Evolutionary conservation across 1,140 invertebrate species (phyloP).

Genomic region (Procambarus clarkii): DNA sequence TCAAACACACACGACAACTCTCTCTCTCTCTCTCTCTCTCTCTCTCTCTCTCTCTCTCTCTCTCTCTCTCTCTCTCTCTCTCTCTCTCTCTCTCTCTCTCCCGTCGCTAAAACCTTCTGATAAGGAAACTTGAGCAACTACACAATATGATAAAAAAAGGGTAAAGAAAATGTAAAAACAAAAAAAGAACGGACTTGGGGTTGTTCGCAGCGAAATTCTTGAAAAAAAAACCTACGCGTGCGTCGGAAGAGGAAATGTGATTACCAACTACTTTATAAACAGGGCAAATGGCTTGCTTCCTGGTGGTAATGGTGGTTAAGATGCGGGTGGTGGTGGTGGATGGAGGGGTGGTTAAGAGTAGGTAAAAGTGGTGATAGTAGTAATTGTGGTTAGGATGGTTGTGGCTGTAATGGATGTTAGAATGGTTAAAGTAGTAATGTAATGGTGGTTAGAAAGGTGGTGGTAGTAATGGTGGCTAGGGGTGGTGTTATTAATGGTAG

Average conservation of each 20-base stretch:
- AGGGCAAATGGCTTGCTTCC: conserved; percentile 40
- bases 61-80: too few species aligned
- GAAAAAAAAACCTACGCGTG: neutral
- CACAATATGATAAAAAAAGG: too few species aligned
- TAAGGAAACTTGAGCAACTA: too few species aligned
- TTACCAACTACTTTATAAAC: conserved; percentile 52
- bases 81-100: too few species aligned
- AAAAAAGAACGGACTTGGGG: too few species aligned
- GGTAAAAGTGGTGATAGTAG: neutral
- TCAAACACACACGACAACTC: too few species aligned
- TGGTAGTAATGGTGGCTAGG: neutral
- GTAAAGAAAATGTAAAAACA: too few species aligned
- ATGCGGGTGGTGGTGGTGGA: neutral
- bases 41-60: too few species aligned
- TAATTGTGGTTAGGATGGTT: neutral
- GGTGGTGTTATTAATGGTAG: neutral
- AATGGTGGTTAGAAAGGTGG: neutral
- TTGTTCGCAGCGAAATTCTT: neutral
- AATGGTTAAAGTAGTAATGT: neutral
- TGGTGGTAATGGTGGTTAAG: neutral
- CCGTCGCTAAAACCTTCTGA: too few species aligned
- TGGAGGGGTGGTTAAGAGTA: neutral
- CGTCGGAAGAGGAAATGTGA: conserved; percentile 36
- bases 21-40: too few species aligned
- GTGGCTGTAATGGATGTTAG: neutral